Evolutionary conservation across 35 echinoderm and acorn worm genomes (phyloP).

Genomic region (Chiridota heheva): DNA sequence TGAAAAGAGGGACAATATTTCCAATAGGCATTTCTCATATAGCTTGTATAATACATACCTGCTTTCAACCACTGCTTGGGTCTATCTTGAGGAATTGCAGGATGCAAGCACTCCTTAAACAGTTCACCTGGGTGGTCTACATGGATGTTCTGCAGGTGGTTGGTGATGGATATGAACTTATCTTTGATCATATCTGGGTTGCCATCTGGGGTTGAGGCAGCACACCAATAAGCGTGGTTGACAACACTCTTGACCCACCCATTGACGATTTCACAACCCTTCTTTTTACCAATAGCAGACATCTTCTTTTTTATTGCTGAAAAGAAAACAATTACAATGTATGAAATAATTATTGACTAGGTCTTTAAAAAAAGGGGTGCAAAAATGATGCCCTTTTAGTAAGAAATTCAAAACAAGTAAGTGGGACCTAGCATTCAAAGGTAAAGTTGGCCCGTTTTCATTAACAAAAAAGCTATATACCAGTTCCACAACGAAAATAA

Average conservation of each 20-base stretch:
- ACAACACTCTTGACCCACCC: slow-evolving; percentile 52
- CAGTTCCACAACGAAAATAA: no score
- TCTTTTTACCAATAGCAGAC: slow-evolving; percentile 40
- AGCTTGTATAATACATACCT: slow-evolving; percentile 42
- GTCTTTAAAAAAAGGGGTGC: no score
- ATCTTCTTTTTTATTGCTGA: slow-evolving; percentile 67
- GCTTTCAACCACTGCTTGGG: slow-evolving; percentile 44
- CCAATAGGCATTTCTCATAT: no score
- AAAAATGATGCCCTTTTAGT: no score
- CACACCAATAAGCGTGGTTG: slow-evolving; percentile 56
- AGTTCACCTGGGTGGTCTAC: neutral
- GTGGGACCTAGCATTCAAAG: no score
- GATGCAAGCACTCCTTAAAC: slow-evolving; percentile 38
- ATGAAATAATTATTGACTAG: no score
- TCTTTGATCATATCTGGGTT: slow-evolving; percentile 28
- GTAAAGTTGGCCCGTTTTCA: no score
- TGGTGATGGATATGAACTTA: neutral
- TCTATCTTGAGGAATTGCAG: slow-evolving; percentile 26
- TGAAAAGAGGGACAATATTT: no score
- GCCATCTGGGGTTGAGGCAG: slow-evolving; percentile 38
- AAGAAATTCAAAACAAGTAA: no score
- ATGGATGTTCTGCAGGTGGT: slow-evolving; percentile 43
- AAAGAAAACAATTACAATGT: slow-evolving; percentile 4
- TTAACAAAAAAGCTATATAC: no score
- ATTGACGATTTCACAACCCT: slow-evolving; percentile 29